phyloP scores from a whole-genome alignment of 2,113 vertebrate genomes.

The Geothlypis trichas region DNA sequence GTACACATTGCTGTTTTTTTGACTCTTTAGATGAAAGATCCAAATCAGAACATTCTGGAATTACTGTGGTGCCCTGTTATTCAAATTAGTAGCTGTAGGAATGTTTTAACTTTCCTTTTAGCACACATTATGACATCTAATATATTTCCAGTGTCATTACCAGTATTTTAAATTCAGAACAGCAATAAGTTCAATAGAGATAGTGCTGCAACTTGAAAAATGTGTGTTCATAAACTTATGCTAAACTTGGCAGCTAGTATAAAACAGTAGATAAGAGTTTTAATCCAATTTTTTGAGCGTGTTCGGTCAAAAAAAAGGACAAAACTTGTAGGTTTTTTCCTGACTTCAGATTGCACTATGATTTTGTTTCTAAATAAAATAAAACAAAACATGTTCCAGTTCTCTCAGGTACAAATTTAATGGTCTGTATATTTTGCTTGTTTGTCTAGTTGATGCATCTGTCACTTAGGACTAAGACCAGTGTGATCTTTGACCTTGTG shows the following conservation, averaged over 20 bases:
- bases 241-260: constrained; percentile 17
- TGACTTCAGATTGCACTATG: not conserved
- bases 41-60: not conserved
- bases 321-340: not conserved
- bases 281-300: not conserved
- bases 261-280: not conserved
- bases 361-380: not conserved
- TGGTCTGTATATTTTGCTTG: constrained; percentile 9
- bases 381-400: not conserved
- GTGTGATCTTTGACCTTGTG: not conserved
- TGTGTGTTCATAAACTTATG: not conserved
- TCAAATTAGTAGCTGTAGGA: not conserved
- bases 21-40: not conserved
- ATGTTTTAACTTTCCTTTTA: not conserved
- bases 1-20: not conserved
- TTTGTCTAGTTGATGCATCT: not conserved
- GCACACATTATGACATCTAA: not conserved
- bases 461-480: not conserved
- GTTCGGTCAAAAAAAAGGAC: not conserved
- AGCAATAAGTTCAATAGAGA: constrained; percentile 8
- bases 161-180: not conserved
- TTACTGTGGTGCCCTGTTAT: not conserved
- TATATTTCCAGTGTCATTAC: not conserved
- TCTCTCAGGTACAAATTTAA: constrained; percentile 23
- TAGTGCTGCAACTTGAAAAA: not conserved